These are phyloP conservation scores for Etheostoma nigrum DNA, from an alignment of 2,797 vertebrate species.

Conservation along the genomic window DNA sequence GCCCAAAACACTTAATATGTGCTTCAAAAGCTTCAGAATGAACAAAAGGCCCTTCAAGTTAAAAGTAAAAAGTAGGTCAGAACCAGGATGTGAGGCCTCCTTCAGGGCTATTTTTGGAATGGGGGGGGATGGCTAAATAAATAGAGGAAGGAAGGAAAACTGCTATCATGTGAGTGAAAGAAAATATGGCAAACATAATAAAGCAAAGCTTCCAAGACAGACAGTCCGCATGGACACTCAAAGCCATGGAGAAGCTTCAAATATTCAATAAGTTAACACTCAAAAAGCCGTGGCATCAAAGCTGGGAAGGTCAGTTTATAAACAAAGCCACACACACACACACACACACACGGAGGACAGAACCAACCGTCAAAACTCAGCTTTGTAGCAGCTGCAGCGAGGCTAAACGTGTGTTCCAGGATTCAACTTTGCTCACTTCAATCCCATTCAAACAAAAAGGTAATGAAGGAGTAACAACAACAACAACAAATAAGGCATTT, in stretches of 20 bases:
- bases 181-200: constrained; percentile 62
- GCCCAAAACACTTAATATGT: constrained; percentile 36
- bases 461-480: constrained; percentile 29
- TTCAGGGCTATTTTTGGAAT: constrained; percentile 70
- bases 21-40: constrained; percentile 42
- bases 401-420: constrained; percentile 37
- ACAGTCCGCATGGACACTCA: constrained; percentile 38
- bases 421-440: constrained; percentile 40
- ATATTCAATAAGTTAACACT: constrained; percentile 86
- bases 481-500: constrained; percentile 83
- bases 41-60: constrained; percentile 69
- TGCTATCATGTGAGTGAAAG: constrained; percentile 52
- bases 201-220: constrained; percentile 67
- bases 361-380: constrained; percentile 52
- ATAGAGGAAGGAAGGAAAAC: constrained; percentile 72
- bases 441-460: constrained; percentile 56
- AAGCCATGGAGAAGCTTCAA: constrained; percentile 57
- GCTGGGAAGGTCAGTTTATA: constrained; percentile 64
- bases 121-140: constrained; percentile 67
- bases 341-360: constrained; percentile 25
- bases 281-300: constrained; percentile 73
- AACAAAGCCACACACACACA: constrained; percentile 63
- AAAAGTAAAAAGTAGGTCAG: constrained; percentile 56
- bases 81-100: constrained; percentile 65
- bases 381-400: constrained; percentile 50